Evolutionary conservation across 2,113 vertebrate species (phyloP), one percentile per base, ranked within the genome.

Genomic region (Eudyptes chrysolophus): DNA sequence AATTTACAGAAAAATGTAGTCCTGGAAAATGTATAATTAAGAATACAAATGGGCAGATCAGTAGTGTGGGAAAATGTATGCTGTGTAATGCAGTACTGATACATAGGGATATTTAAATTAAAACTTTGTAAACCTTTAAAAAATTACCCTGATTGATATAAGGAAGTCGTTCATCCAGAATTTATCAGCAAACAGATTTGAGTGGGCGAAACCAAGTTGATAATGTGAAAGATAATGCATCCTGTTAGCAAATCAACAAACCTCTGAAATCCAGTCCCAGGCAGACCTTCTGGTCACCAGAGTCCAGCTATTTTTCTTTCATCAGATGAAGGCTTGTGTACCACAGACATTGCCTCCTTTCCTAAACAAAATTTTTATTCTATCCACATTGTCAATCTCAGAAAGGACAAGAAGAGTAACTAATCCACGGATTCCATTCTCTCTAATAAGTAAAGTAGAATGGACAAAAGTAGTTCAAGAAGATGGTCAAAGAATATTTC

Each of bases 1-100:
- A 83, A 70, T 32, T 88, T 83, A 92, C 34, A 90, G 66, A 86
- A 88, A 90, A 93, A 70, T 19, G 24, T 36, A 66, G 36, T 70
- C 38, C 62, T 95, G 18, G 30, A 89, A 89, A 97, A 90, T 80
- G 36, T 42, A 80, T 65, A 92, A 88, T 84, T 94, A 93, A 85
- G 66, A 87, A 80, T 55, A 86, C 22, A 86, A 96, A 88, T 2
- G 3, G 54, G 17, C 26, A 79, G 81, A 69, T 79, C 42, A 80
- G 20, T 70, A 85, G 9, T 22, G 14, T 77, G 30, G 62, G 42
- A 87, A 94, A 95, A 89, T 6, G 8, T 57, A 46, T 16, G 51
- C 62, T 70, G 40, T 32, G 21, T 58, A 90, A 52, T 11, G 19
- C 48, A 80, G n/a, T 34, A 58, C 26, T 38, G 58, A 83, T 19